Conservation (phyloP, 2,113 vertebrate species). For the Bos javanicus region DNA sequence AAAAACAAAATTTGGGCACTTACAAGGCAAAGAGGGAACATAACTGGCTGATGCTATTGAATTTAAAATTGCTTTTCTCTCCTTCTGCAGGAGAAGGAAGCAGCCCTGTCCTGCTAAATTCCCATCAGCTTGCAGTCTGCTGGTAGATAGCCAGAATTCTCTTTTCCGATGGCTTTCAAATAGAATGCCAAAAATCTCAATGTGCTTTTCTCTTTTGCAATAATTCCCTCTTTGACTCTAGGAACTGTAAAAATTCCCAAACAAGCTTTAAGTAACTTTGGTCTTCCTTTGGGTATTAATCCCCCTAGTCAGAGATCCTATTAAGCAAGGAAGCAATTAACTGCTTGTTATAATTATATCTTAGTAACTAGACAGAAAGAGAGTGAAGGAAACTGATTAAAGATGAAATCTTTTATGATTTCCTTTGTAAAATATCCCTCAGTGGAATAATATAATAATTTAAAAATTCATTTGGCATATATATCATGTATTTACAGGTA, state of each 20-base stretch:
- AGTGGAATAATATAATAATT: not conserved
- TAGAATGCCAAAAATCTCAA: not conserved
- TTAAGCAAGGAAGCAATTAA: not conserved
- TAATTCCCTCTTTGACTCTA: not conserved
- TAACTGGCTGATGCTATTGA: not conserved
- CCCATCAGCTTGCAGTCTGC: not conserved
- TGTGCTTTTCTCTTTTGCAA: not conserved
- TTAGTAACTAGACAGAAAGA: not conserved
- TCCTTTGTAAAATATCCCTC: not conserved
- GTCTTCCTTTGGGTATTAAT: constrained; percentile 30
- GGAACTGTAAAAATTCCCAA: not conserved
- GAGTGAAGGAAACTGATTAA: not conserved
- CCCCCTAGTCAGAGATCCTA: not conserved
- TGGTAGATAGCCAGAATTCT: not conserved
- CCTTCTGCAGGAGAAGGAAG: not conserved
- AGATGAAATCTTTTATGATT: not conserved
- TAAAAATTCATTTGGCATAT: not conserved
- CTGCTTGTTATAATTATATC: not conserved
- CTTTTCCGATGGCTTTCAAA: not conserved
- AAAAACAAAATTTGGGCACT: not conserved
- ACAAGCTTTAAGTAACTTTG: not conserved
- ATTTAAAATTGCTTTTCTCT: not conserved
- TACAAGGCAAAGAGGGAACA: not conserved
- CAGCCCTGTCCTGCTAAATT: not conserved
- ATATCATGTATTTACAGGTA: not conserved